A percentile compares a stretch with the other conserved stretches of the same genome.
Evolutionary conservation across 2,797 vertebrate genomes (phyloP).

Genomic region (Acropternis orthonyx): DNA sequence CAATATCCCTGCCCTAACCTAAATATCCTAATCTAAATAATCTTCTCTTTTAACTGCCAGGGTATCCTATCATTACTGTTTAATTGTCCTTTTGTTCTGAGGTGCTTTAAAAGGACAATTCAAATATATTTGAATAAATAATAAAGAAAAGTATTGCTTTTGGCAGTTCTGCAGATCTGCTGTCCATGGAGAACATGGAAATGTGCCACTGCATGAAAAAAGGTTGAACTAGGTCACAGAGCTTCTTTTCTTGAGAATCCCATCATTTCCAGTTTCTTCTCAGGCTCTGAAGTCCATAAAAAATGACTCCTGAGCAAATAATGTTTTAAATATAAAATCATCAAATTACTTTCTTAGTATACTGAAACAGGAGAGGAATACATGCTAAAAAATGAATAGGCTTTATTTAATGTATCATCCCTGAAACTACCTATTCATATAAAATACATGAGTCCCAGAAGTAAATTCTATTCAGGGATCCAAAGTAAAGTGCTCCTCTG

Average conservation of each 20-base stretch:
- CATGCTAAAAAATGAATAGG: conserved; percentile 1
- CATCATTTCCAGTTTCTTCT: not conserved
- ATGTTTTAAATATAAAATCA: conserved; percentile 34
- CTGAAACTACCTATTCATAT: not conserved
- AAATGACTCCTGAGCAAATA: conserved; percentile 7
- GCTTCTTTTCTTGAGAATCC: not conserved
- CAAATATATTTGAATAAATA: not conserved
- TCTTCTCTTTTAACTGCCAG: not conserved
- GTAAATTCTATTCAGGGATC: conserved; percentile 26
- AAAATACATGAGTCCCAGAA: conserved; percentile 48
- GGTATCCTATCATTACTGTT: not conserved
- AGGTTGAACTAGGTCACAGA: conserved; percentile 10
- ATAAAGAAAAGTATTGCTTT: not conserved
- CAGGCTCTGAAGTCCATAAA: not conserved
- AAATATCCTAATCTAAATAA: not conserved
- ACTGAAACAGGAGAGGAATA: not conserved
- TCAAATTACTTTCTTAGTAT: not conserved
- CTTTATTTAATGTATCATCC: conserved; percentile 31
- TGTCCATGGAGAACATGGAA: not conserved
- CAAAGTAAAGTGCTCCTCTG: not conserved
- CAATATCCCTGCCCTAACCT: not conserved
- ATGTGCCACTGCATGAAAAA: not conserved
- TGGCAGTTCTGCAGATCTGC: conserved; percentile 1
- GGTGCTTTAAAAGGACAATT: not conserved
- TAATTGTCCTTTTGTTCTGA: not conserved